These are phyloP conservation scores for Hydriomena furcata DNA, from an alignment of 2,888 invertebrate genomes.

Conservation along the genomic window DNA sequence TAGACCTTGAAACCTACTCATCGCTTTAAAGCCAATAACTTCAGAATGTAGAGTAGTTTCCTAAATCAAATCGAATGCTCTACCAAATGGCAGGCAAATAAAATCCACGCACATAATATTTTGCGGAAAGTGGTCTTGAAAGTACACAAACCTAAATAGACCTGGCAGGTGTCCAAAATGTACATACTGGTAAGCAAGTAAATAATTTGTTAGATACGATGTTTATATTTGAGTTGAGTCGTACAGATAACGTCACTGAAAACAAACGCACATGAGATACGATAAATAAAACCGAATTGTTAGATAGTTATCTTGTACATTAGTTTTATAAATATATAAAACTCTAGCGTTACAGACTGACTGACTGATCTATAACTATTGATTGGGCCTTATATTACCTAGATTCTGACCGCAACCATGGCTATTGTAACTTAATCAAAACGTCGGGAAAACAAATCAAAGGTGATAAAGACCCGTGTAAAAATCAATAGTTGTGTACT, in stretches of 20 bases:
- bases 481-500: no score
- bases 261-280: not conserved
- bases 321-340: no score
- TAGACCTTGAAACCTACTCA: no score
- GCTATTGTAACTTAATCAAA: no score
- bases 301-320: not conserved
- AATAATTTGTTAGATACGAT: slow-evolving; percentile 14
- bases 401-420: no score
- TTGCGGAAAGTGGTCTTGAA: slow-evolving; percentile 13
- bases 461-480: no score
- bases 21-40: not conserved
- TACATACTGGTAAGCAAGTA: slow-evolving; percentile 19
- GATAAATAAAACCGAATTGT: not conserved
- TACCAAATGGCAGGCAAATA: not conserved
- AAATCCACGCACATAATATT: slow-evolving; percentile 14
- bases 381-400: no score
- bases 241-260: slow-evolving; percentile 4
- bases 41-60: slow-evolving; percentile 1
- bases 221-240: slow-evolving; percentile 10
- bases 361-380: no score
- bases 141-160: slow-evolving; percentile 19
- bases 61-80: not conserved
- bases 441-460: no score
- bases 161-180: slow-evolving; percentile 22
- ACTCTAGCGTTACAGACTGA: no score